Evolutionary conservation across 1,140 invertebrate genomes (phyloP).

Genomic region (Temnothorax longispinosus): DNA sequence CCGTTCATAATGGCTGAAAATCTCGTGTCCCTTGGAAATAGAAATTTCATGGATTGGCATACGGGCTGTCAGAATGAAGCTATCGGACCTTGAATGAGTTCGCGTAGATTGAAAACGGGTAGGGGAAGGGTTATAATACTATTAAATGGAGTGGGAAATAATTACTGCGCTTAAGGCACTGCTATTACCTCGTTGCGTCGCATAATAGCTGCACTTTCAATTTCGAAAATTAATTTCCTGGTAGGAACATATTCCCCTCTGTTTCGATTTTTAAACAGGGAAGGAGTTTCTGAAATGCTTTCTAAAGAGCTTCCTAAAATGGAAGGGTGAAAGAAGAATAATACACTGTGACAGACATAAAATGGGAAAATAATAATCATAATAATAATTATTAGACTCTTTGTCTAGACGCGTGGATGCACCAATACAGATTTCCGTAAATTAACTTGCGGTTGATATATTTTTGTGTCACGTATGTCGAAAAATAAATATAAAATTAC

Average conservation of each 20-base stretch:
- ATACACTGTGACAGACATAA: not conserved
- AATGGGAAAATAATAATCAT: not conserved
- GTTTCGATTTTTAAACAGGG: not conserved
- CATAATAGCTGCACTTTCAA: conserved; percentile 31
- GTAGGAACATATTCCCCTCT: not conserved
- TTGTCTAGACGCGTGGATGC: not conserved
- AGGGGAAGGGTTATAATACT: not conserved
- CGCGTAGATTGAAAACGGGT: not conserved
- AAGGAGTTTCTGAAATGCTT: not conserved
- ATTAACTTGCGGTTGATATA: conserved; percentile 13
- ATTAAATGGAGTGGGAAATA: conserved; percentile 20
- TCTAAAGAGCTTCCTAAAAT: not conserved
- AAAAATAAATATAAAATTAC: conserved; percentile 14
- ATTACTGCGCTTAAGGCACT: conserved; percentile 28
- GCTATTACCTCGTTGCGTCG: conserved; percentile 11
- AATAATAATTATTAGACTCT: not conserved
- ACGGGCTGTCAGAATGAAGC: conserved; percentile 25
- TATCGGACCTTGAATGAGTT: conserved; percentile 39
- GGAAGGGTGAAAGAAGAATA: not conserved
- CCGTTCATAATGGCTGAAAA: conserved; percentile 43
- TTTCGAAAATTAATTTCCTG: conserved; percentile 27
- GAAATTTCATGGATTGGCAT: conserved; percentile 51
- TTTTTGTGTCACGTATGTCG: not conserved
- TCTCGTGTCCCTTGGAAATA: conserved; percentile 40
- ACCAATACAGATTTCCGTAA: not conserved